phyloP scores from a whole-genome alignment of 2,797 vertebrate species.

The Mormyrops attenuatus region DNA sequence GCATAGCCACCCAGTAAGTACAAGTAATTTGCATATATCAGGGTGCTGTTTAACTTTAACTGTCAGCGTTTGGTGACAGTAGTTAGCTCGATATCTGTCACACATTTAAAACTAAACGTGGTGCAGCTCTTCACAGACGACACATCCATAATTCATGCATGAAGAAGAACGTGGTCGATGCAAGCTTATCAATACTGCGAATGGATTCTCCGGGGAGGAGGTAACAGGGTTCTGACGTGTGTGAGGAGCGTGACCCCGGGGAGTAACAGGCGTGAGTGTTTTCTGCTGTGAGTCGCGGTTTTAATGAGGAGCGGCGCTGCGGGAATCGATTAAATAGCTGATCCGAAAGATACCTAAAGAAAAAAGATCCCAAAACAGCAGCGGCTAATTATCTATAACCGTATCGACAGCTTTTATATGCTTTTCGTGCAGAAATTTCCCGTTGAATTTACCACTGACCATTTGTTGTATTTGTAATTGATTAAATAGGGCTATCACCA shows the following conservation, averaged over 20 bases:
- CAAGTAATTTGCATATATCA: background rate
- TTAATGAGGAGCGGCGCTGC: background rate
- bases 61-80: background rate
- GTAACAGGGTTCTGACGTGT: background rate
- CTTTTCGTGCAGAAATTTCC: background rate
- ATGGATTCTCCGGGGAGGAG: background rate
- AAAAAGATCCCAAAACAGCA: background rate
- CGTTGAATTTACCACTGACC: background rate
- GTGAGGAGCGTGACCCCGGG: background rate
- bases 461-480: background rate
- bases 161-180: background rate
- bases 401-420: background rate
- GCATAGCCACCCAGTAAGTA: background rate
- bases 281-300: background rate
- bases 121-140: slow-evolving; percentile 3
- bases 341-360: background rate
- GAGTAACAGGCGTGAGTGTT: background rate
- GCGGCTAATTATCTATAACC: background rate
- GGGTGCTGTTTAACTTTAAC: background rate
- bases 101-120: background rate
- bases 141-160: slow-evolving; percentile 11
- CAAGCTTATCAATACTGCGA: slow-evolving; percentile 14
- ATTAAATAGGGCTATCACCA: background rate
- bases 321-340: background rate
- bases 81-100: background rate